Base-by-base conservation (phyloP, 2,888 invertebrate genomes). In the Venusia cambrica region DNA sequence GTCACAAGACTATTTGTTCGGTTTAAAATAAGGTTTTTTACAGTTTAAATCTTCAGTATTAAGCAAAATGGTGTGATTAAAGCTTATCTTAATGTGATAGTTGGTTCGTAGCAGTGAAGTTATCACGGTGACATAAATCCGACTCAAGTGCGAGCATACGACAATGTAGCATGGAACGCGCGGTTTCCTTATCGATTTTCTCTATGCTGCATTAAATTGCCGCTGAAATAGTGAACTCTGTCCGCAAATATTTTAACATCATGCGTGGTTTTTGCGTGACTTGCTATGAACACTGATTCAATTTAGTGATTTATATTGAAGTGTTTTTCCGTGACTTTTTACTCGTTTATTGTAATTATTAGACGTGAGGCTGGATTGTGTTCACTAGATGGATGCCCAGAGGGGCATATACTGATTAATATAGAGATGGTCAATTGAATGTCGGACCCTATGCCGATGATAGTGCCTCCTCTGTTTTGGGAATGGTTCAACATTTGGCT, bases 111-210 rank as follows among this genome's bases (percentile, higher is more conserved):
- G 17, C 51, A 44, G 52, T 63, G 57, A 67, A 71, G 67, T 71
- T 70, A 67, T 62, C 56, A 57, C 57, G 62, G 65, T 61, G 57
- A 62, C 57, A 61, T 58, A 62, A 57, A 71, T 61, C 66, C 30
- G 39, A 35, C 35, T 41, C 61, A 49, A 68, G 68, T 63, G 71
- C 57, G 63, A 66, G 62, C 61, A 65, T 62, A 55, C 53, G 63
- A 65, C 69, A 59, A 70, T 73, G 73, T 74, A 73, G 72, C 73
- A 73, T 73, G 74, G 73, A 73, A 68, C 75, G 74, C 74, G 75
- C 70, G 66, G 78, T 76, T 77, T 75, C 74, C 75, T 78, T 85
- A 85, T 85, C 81, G 85, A 85, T 85, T 85, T 84, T 85, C 80
- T 75, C 74, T 71, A 74, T 79, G 77, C 85, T 78, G 85, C 81